These are phyloP conservation scores for Poecile atricapillus DNA, from an alignment of 2,113 vertebrate species.

Conservation along the genomic window DNA sequence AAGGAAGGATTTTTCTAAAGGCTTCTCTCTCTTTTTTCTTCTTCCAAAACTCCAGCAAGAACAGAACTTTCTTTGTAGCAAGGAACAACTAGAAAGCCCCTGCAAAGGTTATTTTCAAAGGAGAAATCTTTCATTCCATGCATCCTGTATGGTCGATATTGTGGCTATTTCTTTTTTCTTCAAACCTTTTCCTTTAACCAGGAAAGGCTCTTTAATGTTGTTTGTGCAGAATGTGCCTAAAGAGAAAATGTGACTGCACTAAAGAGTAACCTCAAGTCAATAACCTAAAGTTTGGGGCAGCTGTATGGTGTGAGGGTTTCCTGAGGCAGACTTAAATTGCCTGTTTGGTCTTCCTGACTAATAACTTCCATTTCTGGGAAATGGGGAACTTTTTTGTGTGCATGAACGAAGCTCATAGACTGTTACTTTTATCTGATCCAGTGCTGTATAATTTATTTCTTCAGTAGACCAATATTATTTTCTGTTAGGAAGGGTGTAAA, in stretches of 20 bases:
- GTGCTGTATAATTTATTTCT: background rate
- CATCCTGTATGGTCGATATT: background rate
- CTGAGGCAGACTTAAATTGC: background rate
- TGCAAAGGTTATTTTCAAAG: conserved; percentile 39
- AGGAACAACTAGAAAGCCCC: background rate
- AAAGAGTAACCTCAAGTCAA: background rate
- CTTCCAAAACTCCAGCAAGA: background rate
- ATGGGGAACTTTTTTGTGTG: background rate
- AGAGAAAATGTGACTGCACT: background rate
- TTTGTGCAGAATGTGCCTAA: background rate
- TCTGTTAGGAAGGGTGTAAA: background rate
- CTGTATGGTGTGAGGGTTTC: background rate
- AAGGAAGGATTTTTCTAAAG: conserved; percentile 30
- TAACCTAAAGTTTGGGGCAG: background rate
- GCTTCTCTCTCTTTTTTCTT: background rate
- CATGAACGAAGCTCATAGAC: fast-evolving
- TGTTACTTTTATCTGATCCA: background rate
- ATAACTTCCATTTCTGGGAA: background rate
- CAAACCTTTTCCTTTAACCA: background rate
- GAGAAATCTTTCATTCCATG: background rate
- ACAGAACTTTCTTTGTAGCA: conserved; percentile 29
- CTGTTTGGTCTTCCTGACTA: background rate
- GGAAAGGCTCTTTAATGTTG: background rate
- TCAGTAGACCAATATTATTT: background rate
- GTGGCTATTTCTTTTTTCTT: background rate